Base-by-base conservation (phyloP, 2,113 vertebrate species). In the Pterocles gutturalis region DNA sequence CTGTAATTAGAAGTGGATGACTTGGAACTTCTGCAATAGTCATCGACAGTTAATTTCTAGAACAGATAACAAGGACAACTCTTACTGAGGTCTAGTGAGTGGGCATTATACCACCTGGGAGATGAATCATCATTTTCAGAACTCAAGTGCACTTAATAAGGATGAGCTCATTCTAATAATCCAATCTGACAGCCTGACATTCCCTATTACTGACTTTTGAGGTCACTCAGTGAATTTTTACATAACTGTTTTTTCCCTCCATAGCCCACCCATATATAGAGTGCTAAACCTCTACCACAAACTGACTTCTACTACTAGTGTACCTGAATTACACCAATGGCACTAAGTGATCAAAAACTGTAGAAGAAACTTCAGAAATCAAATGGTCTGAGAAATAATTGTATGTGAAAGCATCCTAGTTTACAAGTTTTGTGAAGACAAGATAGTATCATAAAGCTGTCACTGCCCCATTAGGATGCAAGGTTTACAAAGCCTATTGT, bases 1-100 rank as follows among this genome's bases (percentile, higher is more conserved):
- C 83, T 71, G 38, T 34, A 93, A 69, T 33, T 83, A 96, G 92
- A 93, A 95, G 41, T 92, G 65, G 93, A 75, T 76, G 72, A 81
- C 53, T 21, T 58, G 72, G 69, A 90, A 73, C 15, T 71, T 43
- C 71, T 75, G 55, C 34, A 86, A 26, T 3, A 75, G 26, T 29
- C 25, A 75, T 34, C 46, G 72, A 51, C 48, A 83, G 43, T 7
- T 70, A 8, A 95, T 79, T 93, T 89, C 65, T 82, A 75, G 67
- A 69, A 49, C 7, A 77, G 28, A 33, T 62, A 67, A 62, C 31
- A 62, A 72, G 34, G 64, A 62, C 53, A 75, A 53, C 24, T 81
- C 51, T 49, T 17, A 4, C n/a, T 76, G 65, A 86, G 57, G 65
- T 82, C 83, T 79, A 79, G 51, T 19, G 38, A 84, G 72, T 46